These are phyloP conservation scores for Maccullochella peelii DNA, from an alignment of 2,113 vertebrate species.

Conservation along the genomic window DNA sequence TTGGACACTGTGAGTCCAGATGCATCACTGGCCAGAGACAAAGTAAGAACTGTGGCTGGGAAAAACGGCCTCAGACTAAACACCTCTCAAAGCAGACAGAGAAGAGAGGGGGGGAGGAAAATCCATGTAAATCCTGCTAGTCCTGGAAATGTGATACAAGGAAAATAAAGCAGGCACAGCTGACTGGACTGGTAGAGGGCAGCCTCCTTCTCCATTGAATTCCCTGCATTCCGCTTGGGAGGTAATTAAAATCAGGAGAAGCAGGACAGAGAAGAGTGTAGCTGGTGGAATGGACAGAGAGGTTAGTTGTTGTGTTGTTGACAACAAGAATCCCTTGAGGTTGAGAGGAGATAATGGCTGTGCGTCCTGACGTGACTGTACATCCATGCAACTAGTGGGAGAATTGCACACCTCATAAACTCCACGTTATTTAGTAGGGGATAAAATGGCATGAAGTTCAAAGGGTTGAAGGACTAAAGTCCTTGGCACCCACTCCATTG, in stretches of 20 bases:
- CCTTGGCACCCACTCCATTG: slow-evolving; percentile 37
- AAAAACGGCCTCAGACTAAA: slow-evolving; percentile 85
- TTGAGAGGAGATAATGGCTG: background rate
- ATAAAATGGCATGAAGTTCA: slow-evolving; percentile 32
- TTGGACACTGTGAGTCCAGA: slow-evolving; percentile 57
- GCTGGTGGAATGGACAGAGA: slow-evolving; percentile 3
- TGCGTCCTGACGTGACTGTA: slow-evolving; percentile 1
- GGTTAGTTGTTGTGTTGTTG: slow-evolving; percentile 39
- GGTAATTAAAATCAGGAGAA: slow-evolving; percentile 72
- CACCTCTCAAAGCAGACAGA: slow-evolving; percentile 76
- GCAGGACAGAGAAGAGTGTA: slow-evolving; percentile 13
- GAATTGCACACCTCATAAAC: slow-evolving; percentile 28
- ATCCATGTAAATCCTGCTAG: slow-evolving; percentile 78
- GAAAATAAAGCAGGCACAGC: slow-evolving; percentile 79
- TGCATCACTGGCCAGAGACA: slow-evolving; percentile 61
- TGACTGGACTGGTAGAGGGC: slow-evolving; percentile 62
- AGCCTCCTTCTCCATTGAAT: slow-evolving; percentile 61
- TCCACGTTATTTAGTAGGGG: background rate
- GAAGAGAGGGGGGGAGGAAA: slow-evolving; percentile 54
- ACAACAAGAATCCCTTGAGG: slow-evolving; percentile 4
- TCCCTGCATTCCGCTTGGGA: slow-evolving; percentile 74
- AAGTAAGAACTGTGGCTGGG: slow-evolving; percentile 68
- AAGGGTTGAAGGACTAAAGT: slow-evolving; percentile 46
- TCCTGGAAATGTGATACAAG: slow-evolving; percentile 81
- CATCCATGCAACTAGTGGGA: background rate